Evolutionary conservation across 2,113 vertebrate species (phyloP).

Genomic region (Oncorhynchus nerka): DNA sequence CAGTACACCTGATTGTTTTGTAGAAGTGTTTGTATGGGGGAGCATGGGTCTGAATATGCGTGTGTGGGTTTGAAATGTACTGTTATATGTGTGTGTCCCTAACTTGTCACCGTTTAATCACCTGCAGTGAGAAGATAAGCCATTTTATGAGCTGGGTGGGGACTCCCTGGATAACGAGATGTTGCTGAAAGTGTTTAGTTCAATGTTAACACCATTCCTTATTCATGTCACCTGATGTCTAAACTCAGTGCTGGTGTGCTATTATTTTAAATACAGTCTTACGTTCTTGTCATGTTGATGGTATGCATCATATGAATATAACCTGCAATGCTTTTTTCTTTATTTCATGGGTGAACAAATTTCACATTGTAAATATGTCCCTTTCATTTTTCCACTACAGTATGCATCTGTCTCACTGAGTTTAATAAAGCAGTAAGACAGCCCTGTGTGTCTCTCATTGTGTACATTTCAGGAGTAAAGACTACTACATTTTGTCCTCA

Average conservation of each 20-base stretch:
- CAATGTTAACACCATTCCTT: constrained; percentile 6
- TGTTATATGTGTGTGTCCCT: constrained; percentile 9
- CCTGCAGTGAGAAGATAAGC: constrained; percentile 5
- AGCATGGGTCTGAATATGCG: constrained; percentile 18
- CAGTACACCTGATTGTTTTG: neutral
- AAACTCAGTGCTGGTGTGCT: constrained; percentile 18
- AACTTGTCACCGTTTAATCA: neutral
- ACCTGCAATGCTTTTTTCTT: constrained; percentile 54
- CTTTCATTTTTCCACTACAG: constrained; percentile 60
- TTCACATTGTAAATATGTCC: constrained; percentile 61
- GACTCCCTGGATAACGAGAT: no score
- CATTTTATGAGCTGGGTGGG: neutral
- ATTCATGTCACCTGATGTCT: constrained; percentile 9
- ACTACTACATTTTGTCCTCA: neutral
- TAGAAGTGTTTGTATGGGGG: neutral
- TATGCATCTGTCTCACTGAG: constrained; percentile 40
- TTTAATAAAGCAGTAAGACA: constrained; percentile 64
- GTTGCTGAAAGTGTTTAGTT: neutral
- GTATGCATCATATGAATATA: constrained; percentile 40
- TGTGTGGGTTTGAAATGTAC: constrained; percentile 22
- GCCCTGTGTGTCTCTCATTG: constrained; percentile 7
- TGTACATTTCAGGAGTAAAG: neutral
- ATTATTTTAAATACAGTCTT: constrained; percentile 12
- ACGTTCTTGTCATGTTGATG: constrained; percentile 21
- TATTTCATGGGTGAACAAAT: constrained; percentile 43